These are phyloP conservation scores for Taxidea taxus DNA, from an alignment of 2,113 vertebrate species.

Conservation along the genomic window DNA sequence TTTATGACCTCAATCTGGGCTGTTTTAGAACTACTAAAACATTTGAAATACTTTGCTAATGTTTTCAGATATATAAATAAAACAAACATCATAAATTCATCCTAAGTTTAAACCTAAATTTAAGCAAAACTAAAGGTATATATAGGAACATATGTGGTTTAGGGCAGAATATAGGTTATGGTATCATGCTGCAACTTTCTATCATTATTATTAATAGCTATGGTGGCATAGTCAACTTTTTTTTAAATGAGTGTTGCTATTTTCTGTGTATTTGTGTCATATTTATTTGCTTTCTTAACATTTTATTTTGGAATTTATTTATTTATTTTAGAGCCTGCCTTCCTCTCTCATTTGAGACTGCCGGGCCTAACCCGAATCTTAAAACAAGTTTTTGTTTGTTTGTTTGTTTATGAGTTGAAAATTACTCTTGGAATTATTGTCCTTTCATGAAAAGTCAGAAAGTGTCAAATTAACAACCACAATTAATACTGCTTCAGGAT, in stretches of 20 bases:
- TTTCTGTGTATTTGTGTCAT: slow-evolving; percentile 42
- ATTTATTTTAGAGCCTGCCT: neutral
- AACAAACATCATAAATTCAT: slow-evolving; percentile 47
- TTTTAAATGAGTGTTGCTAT: neutral
- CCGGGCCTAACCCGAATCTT: neutral
- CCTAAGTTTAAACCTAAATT: slow-evolving; percentile 39
- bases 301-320: slow-evolving; percentile 37
- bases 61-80: slow-evolving; percentile 57
- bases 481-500: neutral
- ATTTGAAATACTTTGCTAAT: slow-evolving; percentile 49
- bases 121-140: slow-evolving; percentile 17
- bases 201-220: neutral
- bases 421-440: neutral
- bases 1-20: neutral
- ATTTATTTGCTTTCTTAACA: slow-evolving; percentile 40
- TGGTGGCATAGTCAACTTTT: neutral
- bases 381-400: neutral
- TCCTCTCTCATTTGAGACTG: neutral
- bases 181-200: slow-evolving; percentile 29
- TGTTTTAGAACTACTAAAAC: slow-evolving; percentile 42
- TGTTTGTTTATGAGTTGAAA: neutral
- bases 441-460: slow-evolving; percentile 42
- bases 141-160: neutral
- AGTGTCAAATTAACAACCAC: neutral
- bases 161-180: neutral